These are phyloP conservation scores for Drosophila pseudoananassae DNA, from an alignment of 1,140 invertebrate species.

Conservation along the genomic window DNA sequence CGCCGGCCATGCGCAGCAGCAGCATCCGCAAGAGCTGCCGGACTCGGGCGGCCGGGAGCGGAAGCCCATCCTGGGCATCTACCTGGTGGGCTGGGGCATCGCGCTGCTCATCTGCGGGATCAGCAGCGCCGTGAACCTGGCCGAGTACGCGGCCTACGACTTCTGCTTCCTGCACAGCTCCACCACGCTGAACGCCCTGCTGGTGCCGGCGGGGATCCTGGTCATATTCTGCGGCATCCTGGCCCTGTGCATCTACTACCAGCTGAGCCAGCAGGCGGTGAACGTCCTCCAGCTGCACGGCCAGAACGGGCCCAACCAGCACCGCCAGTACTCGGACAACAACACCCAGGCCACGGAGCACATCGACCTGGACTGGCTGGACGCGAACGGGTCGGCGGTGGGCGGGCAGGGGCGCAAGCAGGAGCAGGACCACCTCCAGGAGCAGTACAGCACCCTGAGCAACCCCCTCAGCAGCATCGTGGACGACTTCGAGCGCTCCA, in stretches of 20 bases:
- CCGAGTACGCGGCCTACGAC: conserved; percentile 92
- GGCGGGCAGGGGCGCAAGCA: conserved; percentile 22
- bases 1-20: conserved; percentile 74
- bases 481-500: conserved; percentile 92
- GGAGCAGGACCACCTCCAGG: conserved; percentile 60
- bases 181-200: conserved; percentile 91
- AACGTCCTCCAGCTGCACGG: conserved; percentile 54
- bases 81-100: conserved; percentile 96
- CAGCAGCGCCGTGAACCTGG: conserved; percentile 94
- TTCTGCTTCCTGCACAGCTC: conserved; percentile 93
- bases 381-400: conserved; percentile 85
- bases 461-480: conserved; percentile 89
- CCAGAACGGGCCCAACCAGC: conserved; percentile 20
- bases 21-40: conserved; percentile 76
- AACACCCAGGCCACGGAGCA: conserved; percentile 93
- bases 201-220: conserved; percentile 91
- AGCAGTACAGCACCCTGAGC: conserved; percentile 84
- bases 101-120: conserved; percentile 95
- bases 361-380: conserved; percentile 91
- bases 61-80: conserved; percentile 92
- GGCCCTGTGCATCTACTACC: conserved; percentile 91
- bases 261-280: conserved; percentile 87
- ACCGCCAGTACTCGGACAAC: conserved; percentile 90
- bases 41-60: conserved; percentile 85
- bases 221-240: conserved; percentile 90